These are phyloP conservation scores for Acestrorhynchus altus DNA, from an alignment of 2,797 vertebrate species.

Conservation along the genomic window DNA sequence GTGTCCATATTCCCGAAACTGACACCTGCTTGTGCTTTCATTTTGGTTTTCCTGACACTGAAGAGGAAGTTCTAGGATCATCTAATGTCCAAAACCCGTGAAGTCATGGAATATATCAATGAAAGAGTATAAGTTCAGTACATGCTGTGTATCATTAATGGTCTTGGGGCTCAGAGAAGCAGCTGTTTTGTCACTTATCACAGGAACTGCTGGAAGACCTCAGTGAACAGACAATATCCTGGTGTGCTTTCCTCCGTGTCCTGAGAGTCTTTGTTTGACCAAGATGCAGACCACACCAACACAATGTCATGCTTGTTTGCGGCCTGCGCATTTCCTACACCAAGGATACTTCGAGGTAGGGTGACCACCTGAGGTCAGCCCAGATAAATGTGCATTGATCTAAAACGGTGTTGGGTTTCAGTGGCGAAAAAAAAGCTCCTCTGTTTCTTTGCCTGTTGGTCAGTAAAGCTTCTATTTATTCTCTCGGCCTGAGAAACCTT, in stretches of 20 bases:
- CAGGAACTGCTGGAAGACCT: not conserved
- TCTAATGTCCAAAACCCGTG: no score
- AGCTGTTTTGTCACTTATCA: not conserved
- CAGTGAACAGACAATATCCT: not conserved
- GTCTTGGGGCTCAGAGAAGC: not conserved
- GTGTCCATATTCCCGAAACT: no score
- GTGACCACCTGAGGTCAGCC: constrained; percentile 32
- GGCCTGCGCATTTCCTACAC: constrained; percentile 39
- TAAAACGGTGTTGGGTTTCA: constrained; percentile 52
- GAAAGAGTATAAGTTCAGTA: no score
- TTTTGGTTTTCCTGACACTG: no score
- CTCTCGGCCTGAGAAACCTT: constrained; percentile 37
- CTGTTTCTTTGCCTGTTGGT: constrained; percentile 21
- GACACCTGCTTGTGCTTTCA: no score
- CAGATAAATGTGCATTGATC: constrained; percentile 49
- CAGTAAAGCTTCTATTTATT: constrained; percentile 30
- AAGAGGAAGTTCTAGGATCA: no score
- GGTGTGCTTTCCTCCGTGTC: not conserved
- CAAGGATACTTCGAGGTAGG: constrained; percentile 38
- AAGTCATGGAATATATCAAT: no score
- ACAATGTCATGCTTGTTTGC: constrained; percentile 67
- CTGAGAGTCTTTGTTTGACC: constrained; percentile 14
- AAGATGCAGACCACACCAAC: constrained; percentile 45
- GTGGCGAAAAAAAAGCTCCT: constrained; percentile 11
- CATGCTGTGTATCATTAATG: not conserved